These are phyloP conservation scores for Cerceris ruficornis DNA, from an alignment of 2,888 invertebrate genomes.

Conservation along the genomic window DNA sequence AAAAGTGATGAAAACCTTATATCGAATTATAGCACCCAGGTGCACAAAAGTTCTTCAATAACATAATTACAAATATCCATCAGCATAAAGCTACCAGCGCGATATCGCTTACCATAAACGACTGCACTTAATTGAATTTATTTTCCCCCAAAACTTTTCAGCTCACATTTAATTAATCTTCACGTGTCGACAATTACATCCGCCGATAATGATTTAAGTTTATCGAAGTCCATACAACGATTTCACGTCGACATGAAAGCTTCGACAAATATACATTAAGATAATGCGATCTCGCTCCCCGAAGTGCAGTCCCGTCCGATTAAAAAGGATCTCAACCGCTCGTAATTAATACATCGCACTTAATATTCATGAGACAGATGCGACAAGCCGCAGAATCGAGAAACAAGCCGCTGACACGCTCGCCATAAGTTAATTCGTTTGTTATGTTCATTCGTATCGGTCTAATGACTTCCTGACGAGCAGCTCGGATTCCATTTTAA, in stretches of 20 bases:
- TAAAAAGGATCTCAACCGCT: background rate
- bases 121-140: too few relatives aligned
- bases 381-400: background rate
- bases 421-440: background rate
- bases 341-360: slow-evolving; percentile 7
- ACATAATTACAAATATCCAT: too few relatives aligned
- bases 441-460: background rate
- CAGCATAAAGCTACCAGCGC: too few relatives aligned
- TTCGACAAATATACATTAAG: background rate
- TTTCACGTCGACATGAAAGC: background rate
- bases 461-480: background rate
- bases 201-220: background rate
- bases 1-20: too few relatives aligned
- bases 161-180: slow-evolving; percentile 2
- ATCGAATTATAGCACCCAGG: too few relatives aligned
- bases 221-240: background rate
- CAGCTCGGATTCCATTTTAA: background rate
- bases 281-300: background rate
- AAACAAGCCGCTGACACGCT: background rate
- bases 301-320: background rate
- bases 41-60: too few relatives aligned
- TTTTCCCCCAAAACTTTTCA: background rate
- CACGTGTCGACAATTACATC: background rate
- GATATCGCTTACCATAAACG: too few relatives aligned
- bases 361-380: slow-evolving; percentile 10